Conservation (phyloP, 1,140 invertebrate genomes). For the Antheraea mylitta region DNA sequence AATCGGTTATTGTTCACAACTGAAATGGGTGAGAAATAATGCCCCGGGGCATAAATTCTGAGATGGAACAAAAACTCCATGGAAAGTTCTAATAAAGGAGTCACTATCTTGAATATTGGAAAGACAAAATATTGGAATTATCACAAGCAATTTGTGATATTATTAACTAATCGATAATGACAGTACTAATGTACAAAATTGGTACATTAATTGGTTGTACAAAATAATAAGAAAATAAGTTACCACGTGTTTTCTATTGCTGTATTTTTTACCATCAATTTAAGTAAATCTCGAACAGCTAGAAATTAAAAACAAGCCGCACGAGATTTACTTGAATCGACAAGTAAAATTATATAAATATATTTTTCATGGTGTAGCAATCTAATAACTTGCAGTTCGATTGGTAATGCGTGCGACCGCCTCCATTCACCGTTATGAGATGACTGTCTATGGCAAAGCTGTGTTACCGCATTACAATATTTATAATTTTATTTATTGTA, state of each 20-base stretch:
- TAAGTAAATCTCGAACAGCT: conserved; percentile 19
- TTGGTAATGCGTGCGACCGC: not conserved
- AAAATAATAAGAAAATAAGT: not conserved
- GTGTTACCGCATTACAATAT: not conserved
- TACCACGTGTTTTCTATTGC: not conserved
- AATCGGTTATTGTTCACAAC: too few relatives aligned
- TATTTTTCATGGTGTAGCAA: not conserved
- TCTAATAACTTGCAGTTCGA: not conserved
- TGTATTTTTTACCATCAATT: conserved; percentile 1
- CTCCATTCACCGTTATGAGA: not conserved
- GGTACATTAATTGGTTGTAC: too few relatives aligned
- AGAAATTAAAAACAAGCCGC: conserved; percentile 14
- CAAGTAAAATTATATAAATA: conserved; percentile 6
- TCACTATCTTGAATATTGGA: too few relatives aligned
- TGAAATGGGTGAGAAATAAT: too few relatives aligned
- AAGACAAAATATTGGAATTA: too few relatives aligned
- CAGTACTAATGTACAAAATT: too few relatives aligned
- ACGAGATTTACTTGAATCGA: conserved; percentile 23
- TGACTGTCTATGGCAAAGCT: conserved; percentile 5
- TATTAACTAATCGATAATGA: too few relatives aligned
- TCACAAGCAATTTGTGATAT: too few relatives aligned
- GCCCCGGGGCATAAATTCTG: too few relatives aligned
- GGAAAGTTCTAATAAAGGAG: too few relatives aligned
- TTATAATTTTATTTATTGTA: not conserved
- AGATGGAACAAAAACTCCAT: too few relatives aligned